Percentiles rank a stretch among this genome's conserved stretches.
Evolutionary conservation across 2,113 vertebrate genomes (phyloP).

Genomic region (Siniperca chuatsi): DNA sequence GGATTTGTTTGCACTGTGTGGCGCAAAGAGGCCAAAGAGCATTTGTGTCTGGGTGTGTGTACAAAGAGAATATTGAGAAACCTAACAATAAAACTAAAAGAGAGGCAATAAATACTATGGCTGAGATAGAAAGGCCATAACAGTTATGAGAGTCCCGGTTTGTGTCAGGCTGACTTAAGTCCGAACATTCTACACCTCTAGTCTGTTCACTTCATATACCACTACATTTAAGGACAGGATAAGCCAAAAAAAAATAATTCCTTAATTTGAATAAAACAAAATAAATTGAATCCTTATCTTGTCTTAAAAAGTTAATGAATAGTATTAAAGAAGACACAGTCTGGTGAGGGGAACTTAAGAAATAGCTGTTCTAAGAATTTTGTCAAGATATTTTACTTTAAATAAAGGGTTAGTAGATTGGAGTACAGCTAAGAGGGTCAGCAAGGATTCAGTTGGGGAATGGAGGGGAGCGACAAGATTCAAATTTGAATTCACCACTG

Average conservation of each 20-base stretch:
- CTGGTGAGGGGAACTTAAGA: conserved; percentile 24
- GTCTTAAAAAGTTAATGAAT: conserved; percentile 38
- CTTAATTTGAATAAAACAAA: conserved; percentile 26
- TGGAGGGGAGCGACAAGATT: conserved; percentile 12
- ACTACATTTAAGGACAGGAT: neutral
- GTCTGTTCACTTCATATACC: neutral
- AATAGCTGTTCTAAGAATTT: conserved; percentile 26
- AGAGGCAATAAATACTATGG: conserved; percentile 18
- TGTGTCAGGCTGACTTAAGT: neutral
- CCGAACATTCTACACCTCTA: neutral
- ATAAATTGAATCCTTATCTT: conserved; percentile 53
- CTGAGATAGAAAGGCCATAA: neutral
- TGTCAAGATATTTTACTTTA: conserved; percentile 12
- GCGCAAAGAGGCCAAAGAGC: conserved; percentile 31
- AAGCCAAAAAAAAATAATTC: neutral
- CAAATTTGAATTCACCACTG: conserved; percentile 27
- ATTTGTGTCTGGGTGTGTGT: neutral
- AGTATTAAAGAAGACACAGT: conserved; percentile 24
- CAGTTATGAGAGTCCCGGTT: conserved; percentile 24
- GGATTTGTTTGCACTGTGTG: conserved; percentile 36
- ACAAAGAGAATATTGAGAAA: neutral
- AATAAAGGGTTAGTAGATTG: neutral
- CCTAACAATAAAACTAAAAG: conserved; percentile 2
- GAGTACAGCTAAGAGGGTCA: conserved; percentile 26
- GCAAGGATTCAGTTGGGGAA: conserved; percentile 7